Evolutionary conservation across 92 coral and sea anemone genomes (phyloP).

Genomic region (Actinostola sp.): DNA sequence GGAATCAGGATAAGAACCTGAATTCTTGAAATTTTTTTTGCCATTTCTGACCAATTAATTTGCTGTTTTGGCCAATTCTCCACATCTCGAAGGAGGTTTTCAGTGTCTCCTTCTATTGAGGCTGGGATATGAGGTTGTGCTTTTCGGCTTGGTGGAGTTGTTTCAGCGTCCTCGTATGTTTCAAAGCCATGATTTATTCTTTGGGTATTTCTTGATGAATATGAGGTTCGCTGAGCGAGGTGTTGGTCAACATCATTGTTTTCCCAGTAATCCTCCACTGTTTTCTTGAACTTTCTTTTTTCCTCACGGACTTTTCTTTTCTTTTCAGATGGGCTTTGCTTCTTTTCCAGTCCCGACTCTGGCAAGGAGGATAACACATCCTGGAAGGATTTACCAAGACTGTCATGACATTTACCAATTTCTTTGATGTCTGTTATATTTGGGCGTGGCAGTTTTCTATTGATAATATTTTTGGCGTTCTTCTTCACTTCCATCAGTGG

Average conservation of each 20-base stretch:
- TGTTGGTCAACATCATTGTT: conserved; percentile 36
- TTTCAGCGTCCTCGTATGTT: conserved; percentile 15
- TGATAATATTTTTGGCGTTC: no score
- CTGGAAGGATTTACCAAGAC: no score
- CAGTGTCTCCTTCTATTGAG: conserved; percentile 25
- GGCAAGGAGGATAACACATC: no score
- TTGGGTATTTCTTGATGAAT: conserved; percentile 18
- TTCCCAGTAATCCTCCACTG: conserved; percentile 22
- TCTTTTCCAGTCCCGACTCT: no score
- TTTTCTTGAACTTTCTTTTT: conserved; percentile 18
- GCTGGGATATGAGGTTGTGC: conserved; percentile 20
- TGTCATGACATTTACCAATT: no score
- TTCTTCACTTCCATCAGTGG: no score
- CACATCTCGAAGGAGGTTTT: conserved; percentile 24
- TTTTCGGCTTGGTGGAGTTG: conserved; percentile 3
- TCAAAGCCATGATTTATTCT: conserved; percentile 32
- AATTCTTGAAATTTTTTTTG: conserved; percentile 27
- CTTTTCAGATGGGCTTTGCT: no score
- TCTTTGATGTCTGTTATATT: no score
- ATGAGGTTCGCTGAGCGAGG: conserved; percentile 22
- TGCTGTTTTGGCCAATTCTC: conserved; percentile 22
- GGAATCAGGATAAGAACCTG: background rate
- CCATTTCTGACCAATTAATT: conserved; percentile 42
- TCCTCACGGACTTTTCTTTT: no score
- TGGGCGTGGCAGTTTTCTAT: no score